phyloP scores from a whole-genome alignment of 2,888 invertebrate genomes.

The Chironomus tentans region DNA sequence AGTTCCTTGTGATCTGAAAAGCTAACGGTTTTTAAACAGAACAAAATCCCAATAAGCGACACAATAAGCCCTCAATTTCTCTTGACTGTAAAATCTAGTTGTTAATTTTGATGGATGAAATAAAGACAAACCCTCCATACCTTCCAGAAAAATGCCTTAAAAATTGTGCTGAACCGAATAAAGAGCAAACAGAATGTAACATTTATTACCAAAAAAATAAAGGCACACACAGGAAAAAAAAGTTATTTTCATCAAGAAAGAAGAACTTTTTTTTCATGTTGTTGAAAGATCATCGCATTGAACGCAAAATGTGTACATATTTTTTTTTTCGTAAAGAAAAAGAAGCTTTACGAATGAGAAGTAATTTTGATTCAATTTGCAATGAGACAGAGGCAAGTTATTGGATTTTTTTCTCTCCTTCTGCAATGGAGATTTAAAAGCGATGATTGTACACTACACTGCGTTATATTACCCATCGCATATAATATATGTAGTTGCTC shows the following conservation, averaged over 20 bases:
- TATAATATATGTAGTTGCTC: too few relatives aligned
- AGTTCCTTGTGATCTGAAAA: too few relatives aligned
- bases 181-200: background rate
- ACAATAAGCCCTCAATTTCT: too few relatives aligned
- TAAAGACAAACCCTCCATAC: too few relatives aligned
- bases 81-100: too few relatives aligned
- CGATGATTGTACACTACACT: too few relatives aligned
- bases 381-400: background rate
- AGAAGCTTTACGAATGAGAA: background rate
- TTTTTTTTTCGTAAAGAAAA: background rate
- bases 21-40: too few relatives aligned
- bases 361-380: constrained; percentile 23
- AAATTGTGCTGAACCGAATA: background rate
- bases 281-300: background rate
- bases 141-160: too few relatives aligned
- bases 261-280: background rate
- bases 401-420: background rate
- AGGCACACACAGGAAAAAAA: too few relatives aligned
- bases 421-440: background rate
- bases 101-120: too few relatives aligned
- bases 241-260: background rate
- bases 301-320: background rate
- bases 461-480: too few relatives aligned
- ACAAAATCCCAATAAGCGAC: too few relatives aligned
- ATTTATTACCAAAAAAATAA: background rate